Percentiles rank a stretch among this genome's conserved stretches.
phyloP scores from a whole-genome alignment of 2,113 vertebrate genomes.

The Phaethon lepturus region DNA sequence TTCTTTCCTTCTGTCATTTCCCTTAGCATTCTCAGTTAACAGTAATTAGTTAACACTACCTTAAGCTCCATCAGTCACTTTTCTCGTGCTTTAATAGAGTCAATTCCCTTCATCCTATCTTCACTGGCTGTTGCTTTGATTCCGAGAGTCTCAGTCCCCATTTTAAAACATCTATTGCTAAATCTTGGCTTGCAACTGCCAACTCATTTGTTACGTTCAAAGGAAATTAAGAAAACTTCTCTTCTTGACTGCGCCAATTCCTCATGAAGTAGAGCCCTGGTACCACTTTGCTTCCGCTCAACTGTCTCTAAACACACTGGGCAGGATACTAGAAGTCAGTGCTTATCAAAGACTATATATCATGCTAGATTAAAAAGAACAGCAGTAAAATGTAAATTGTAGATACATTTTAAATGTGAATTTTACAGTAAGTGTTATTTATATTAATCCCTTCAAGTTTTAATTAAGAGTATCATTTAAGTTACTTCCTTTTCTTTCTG shows the following conservation, averaged over 20 bases:
- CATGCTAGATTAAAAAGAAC: neutral
- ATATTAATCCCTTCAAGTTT: neutral
- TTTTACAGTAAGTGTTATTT: neutral
- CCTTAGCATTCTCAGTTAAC: neutral
- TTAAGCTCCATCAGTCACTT: neutral
- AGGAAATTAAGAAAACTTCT: neutral
- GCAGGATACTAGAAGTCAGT: neutral
- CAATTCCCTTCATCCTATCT: neutral
- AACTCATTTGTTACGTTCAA: neutral
- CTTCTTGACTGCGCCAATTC: neutral
- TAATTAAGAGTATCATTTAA: neutral
- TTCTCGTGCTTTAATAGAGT: neutral
- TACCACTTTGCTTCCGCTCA: neutral
- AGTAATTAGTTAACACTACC: neutral
- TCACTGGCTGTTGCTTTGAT: neutral
- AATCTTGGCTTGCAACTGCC: neutral
- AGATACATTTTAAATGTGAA: neutral
- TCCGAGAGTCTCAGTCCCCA: neutral
- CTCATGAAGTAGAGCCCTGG: neutral
- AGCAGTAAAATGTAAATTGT: neutral
- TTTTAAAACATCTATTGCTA: neutral
- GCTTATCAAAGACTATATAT: neutral
- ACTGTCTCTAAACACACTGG: neutral
- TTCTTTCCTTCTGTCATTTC: neutral
- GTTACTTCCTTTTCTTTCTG: neutral